These are phyloP conservation scores for Cyclargus thomasi DNA, from an alignment of 1,140 invertebrate species.

Conservation along the genomic window DNA sequence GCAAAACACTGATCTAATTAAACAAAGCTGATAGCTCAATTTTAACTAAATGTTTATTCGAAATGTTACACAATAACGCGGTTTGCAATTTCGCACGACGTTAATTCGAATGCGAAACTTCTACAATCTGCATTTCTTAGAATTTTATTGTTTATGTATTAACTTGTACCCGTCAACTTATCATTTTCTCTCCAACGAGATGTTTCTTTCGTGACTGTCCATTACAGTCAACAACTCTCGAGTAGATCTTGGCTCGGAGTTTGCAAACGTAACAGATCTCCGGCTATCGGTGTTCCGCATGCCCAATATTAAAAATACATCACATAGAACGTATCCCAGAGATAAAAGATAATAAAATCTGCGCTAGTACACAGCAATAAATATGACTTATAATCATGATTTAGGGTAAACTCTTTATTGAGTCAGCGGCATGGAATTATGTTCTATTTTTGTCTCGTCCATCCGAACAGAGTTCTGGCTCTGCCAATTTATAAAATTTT, in stretches of 20 bases:
- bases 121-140: too few species aligned
- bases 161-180: too few species aligned
- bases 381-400: conserved; percentile 34
- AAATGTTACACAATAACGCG: too few species aligned
- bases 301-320: not conserved
- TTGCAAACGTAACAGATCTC: not conserved
- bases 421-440: conserved; percentile 55
- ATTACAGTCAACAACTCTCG: not conserved
- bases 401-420: conserved; percentile 43
- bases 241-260: not conserved
- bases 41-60: too few species aligned
- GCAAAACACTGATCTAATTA: too few species aligned
- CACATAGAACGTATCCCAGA: not conserved
- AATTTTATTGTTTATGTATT: too few species aligned
- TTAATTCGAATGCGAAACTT: too few species aligned
- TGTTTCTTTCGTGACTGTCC: not conserved
- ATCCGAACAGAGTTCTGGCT: conserved; percentile 48
- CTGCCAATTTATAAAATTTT: conserved; percentile 68
- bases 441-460: conserved; percentile 56
- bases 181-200: not conserved
- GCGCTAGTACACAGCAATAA: conserved; percentile 19
- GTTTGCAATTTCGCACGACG: too few species aligned
- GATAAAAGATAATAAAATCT: conserved; percentile 7
- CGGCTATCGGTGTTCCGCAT: not conserved
- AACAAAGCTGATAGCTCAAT: too few species aligned